Conservation (phyloP, 2,797 vertebrate genomes). For the Antennarius maculatus region DNA sequence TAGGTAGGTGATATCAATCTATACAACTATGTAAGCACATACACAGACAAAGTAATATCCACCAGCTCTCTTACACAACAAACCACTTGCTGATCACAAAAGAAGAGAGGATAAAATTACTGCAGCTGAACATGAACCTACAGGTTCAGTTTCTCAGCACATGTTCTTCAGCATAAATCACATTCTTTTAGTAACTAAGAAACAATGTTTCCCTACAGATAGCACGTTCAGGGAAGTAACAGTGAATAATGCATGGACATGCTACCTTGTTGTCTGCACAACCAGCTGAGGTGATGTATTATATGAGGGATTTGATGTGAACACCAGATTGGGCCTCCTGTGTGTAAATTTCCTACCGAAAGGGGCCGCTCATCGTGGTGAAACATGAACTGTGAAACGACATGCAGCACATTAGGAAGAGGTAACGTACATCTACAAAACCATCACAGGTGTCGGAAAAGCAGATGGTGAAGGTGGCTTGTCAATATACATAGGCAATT, state of each 20-base stretch:
- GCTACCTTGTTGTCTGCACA: not conserved
- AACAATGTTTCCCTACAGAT: constrained; percentile 14
- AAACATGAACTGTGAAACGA: not conserved
- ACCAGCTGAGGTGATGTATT: constrained; percentile 1
- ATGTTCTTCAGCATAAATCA: constrained; percentile 45
- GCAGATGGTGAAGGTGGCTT: constrained; percentile 26
- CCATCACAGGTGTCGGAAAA: constrained; percentile 23
- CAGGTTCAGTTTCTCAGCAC: constrained; percentile 63
- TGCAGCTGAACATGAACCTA: constrained; percentile 48
- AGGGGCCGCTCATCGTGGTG: no score
- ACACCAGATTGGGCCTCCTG: not conserved
- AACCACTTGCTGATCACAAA: constrained; percentile 57
- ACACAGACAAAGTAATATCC: constrained; percentile 50
- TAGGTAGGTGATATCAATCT: constrained; percentile 58
- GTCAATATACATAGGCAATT: constrained; percentile 23
- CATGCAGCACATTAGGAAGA: constrained; percentile 6
- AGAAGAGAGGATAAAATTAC: constrained; percentile 56
- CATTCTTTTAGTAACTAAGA: constrained; percentile 21
- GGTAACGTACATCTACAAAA: constrained; percentile 13
- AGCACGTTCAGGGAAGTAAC: constrained; percentile 9
- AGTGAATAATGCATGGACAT: not conserved
- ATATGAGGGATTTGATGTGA: not conserved
- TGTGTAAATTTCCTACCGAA: not conserved
- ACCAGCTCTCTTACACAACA: constrained; percentile 34
- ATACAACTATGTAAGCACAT: constrained; percentile 36